Base-by-base conservation (phyloP, 2,113 vertebrate species). In the Nothocercus julius region DNA sequence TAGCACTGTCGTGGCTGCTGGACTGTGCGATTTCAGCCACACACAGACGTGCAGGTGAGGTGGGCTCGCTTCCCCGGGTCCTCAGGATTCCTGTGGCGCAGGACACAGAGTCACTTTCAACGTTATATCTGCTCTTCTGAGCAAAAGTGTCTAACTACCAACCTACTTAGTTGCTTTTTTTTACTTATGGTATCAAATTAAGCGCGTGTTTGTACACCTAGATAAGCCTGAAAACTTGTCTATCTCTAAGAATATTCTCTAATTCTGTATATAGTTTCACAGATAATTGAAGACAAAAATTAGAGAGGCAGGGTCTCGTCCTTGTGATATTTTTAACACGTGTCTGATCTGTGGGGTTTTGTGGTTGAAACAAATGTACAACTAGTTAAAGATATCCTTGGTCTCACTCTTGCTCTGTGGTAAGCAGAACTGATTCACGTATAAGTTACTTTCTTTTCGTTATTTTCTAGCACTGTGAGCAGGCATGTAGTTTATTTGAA, bases 401-500 rank as follows among this genome's bases (percentile, higher is more conserved):
- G 15, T 27, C 24, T 40, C 62, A 19, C 28, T 40, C 36, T 28
- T 40, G 27, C 62, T 28, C 62, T 64, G 10, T 40, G n/a, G 38
- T 40, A 40, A 64, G 27, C 15, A 18, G 38, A 40, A 40, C 18
- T 40, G 36, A 40, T 64, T 64, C 38, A 15, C 24, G 25, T 63
- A 27, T 38, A 63, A 38, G 61, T 6, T 63, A 38, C 25, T 61
- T 61, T n/a, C 59, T 25, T 62, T 63, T 63, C 20, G 82, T 85
- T 78, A 59, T 21, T 38, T 15, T 62, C 11, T 80, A 72, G 38
- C 84, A 49, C 76, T 47, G 13, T 78, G n/a, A 76, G 36, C 42
- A 91, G 47, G 27, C 79, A 20, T 92, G 81, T 92, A 87, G 88
- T 87, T 89, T 80, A 91, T 72, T 81, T 85, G 49, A 38, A 79